phyloP scores from a whole-genome alignment of 2,797 vertebrate species.

The Cheracebus regulus region DNA sequence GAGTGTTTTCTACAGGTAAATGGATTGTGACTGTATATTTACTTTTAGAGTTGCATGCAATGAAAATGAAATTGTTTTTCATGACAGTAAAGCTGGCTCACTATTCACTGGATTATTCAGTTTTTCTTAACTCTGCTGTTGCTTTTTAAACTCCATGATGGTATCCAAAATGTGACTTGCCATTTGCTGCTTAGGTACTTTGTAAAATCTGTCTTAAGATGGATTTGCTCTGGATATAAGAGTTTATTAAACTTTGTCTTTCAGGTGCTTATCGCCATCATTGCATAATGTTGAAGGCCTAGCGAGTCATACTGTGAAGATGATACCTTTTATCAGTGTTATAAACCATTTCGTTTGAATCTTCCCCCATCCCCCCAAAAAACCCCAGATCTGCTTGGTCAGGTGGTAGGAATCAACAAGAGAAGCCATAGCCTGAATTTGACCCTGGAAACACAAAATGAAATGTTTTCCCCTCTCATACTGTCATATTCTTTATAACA shows the following conservation, averaged over 20 bases:
- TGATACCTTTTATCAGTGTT: slow-evolving; percentile 13
- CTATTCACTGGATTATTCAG: slow-evolving; percentile 31
- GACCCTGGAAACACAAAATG: background rate
- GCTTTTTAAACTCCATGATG: background rate
- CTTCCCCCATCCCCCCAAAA: fast-evolving
- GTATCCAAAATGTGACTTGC: background rate
- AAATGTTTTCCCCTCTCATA: background rate
- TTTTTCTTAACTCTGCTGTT: slow-evolving; percentile 9
- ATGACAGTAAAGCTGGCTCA: background rate
- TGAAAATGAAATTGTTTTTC: slow-evolving; percentile 63
- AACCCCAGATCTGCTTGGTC: background rate
- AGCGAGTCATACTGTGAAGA: background rate
- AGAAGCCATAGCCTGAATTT: background rate
- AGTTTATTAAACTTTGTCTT: background rate
- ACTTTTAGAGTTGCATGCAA: slow-evolving; percentile 49
- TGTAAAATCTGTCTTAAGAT: background rate
- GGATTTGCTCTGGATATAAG: background rate
- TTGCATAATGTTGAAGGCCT: background rate
- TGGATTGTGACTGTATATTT: slow-evolving; percentile 63
- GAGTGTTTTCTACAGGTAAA: slow-evolving; percentile 54
- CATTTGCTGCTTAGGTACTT: background rate
- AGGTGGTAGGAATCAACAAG: background rate
- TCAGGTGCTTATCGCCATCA: background rate
- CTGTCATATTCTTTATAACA: background rate
- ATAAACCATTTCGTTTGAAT: background rate